Evolutionary conservation across 2,113 vertebrate species (phyloP).

Genomic region (Aegypius monachus): DNA sequence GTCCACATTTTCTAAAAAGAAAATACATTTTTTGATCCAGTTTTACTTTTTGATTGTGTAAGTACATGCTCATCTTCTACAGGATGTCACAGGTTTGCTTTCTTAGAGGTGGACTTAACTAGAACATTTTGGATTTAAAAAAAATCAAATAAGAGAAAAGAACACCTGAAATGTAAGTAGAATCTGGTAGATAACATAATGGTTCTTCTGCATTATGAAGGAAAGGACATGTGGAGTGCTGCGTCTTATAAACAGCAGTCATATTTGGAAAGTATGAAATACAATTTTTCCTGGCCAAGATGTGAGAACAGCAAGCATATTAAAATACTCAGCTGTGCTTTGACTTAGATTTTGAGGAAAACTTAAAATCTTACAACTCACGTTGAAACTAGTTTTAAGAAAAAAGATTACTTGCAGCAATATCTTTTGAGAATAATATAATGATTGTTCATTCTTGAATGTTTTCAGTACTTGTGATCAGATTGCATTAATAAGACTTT

Average conservation of each 20-base stretch:
- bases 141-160: not conserved
- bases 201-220: not conserved
- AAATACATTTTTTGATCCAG: not conserved
- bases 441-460: not conserved
- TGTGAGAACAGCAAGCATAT: not conserved
- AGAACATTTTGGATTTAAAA: not conserved
- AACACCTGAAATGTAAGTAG: not conserved
- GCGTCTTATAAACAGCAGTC: not conserved
- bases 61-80: not conserved
- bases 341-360: not conserved
- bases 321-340: not conserved
- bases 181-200: not conserved
- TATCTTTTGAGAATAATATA: not conserved
- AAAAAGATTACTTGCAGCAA: not conserved
- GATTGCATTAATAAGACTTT: not conserved
- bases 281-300: not conserved
- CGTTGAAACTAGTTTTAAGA: not conserved
- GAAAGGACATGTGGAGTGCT: not conserved
- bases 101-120: not conserved
- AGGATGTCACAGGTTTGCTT: not conserved
- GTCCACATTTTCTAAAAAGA: not conserved
- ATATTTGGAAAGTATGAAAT: not conserved
- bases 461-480: not conserved
- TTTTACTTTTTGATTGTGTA: not conserved
- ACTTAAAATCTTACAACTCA: not conserved